These are phyloP conservation scores for Raja brachyura DNA, from an alignment of 2,113 vertebrate species.

Conservation along the genomic window DNA sequence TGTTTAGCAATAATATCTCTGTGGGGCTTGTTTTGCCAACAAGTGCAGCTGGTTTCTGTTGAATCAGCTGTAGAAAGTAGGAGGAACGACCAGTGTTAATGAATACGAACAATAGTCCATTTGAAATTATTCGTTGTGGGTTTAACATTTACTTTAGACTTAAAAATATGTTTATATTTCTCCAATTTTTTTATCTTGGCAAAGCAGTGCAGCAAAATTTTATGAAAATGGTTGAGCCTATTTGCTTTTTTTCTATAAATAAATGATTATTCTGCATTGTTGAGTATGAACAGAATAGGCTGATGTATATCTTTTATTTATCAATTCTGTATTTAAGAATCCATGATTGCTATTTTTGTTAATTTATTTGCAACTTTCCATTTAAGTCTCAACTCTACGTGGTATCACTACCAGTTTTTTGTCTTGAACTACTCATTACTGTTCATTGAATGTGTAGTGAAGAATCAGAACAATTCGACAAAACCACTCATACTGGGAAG, in stretches of 20 bases:
- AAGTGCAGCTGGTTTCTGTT: conserved; percentile 26
- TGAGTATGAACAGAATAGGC: background rate
- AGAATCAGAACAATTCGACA: too few species aligned
- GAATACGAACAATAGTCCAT: background rate
- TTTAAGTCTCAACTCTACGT: too few species aligned
- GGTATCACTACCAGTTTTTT: background rate
- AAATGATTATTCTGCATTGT: background rate
- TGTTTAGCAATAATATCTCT: conserved; percentile 25
- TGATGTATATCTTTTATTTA: background rate
- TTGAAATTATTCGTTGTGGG: conserved; percentile 6
- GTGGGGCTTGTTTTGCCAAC: conserved; percentile 11
- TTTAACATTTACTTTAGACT: conserved; percentile 2
- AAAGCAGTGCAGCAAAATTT: background rate
- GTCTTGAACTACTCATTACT: background rate
- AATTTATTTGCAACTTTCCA: too few species aligned
- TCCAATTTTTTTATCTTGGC: background rate
- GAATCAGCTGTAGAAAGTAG: background rate
- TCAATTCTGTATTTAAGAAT: background rate
- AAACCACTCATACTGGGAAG: too few species aligned
- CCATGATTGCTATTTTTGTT: background rate
- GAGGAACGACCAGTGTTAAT: background rate
- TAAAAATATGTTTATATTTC: background rate
- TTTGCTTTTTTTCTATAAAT: background rate
- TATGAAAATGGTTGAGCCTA: background rate
- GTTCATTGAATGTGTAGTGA: background rate